phyloP scores from a whole-genome alignment of 2,797 vertebrate species.

The Anableps anableps region DNA sequence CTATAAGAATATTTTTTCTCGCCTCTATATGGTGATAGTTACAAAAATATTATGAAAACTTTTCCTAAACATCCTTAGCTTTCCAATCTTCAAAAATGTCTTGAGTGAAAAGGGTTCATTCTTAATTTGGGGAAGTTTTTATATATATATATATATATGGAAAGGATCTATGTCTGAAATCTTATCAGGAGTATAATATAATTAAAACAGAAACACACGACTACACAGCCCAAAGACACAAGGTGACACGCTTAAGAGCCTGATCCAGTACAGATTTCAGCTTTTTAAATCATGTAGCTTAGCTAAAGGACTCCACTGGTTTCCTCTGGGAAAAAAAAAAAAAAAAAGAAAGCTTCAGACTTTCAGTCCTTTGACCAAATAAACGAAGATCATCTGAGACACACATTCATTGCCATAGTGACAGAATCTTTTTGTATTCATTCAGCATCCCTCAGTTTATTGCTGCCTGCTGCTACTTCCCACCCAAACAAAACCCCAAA shows the following conservation, averaged over 20 bases:
- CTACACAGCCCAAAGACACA: too few species aligned
- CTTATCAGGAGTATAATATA: too few species aligned
- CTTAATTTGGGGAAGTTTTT: too few species aligned
- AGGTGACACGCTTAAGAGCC: too few species aligned
- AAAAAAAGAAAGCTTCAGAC: not conserved
- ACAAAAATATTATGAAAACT: not conserved
- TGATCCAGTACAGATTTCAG: not conserved
- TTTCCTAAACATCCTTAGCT: not conserved
- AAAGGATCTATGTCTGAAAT: too few species aligned
- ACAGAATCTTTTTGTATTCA: not conserved
- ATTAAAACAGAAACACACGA: too few species aligned
- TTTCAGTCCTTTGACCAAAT: not conserved
- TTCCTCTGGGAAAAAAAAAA: not conserved
- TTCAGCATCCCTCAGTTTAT: not conserved
- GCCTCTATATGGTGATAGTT: too few species aligned
- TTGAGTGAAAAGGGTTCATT: too few species aligned
- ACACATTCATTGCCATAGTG: not conserved
- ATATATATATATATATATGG: too few species aligned
- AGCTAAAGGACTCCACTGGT: not conserved
- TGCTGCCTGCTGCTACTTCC: not conserved
- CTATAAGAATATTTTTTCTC: too few species aligned
- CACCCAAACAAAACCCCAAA: not conserved
- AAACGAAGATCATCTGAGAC: not conserved
- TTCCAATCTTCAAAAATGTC: not conserved
- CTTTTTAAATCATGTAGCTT: not conserved